These are phyloP conservation scores for Lanistes nyassanus DNA, from an alignment of 1,140 invertebrate species.

Conservation along the genomic window DNA sequence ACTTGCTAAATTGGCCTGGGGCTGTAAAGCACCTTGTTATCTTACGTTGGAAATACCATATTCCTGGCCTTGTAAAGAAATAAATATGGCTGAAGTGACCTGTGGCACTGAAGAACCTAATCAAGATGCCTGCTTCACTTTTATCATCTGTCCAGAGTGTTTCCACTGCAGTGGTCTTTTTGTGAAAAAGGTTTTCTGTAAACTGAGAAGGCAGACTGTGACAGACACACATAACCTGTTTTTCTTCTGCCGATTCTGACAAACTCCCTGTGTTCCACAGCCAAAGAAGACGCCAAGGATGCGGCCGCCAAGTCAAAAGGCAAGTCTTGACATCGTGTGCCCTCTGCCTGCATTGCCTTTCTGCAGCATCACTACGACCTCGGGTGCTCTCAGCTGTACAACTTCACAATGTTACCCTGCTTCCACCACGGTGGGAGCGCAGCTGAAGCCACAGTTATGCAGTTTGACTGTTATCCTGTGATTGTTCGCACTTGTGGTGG, in stretches of 20 bases:
- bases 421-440: background rate
- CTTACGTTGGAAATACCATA: no score
- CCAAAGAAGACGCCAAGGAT: conserved; percentile 28
- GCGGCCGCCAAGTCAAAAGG: conserved; percentile 32
- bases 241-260: background rate
- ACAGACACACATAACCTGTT: background rate
- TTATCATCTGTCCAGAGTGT: background rate
- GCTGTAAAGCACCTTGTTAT: no score
- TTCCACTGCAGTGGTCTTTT: background rate
- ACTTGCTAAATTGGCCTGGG: no score
- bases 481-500: no score
- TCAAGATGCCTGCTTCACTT: background rate
- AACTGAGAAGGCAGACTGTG: background rate
- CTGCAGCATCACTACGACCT: conserved; percentile 6
- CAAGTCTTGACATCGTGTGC: conserved; percentile 32
- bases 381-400: conserved; percentile 2
- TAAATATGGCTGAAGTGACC: no score
- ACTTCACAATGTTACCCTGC: background rate
- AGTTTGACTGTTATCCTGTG: no score
- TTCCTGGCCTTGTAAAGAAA: no score
- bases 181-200: background rate
- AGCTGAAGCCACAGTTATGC: background rate
- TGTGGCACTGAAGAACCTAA: no score
- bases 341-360: conserved; percentile 2
- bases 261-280: conserved; percentile 18